phyloP scores from a whole-genome alignment of 2,113 vertebrate species.

The Erythrocercus mccallii region DNA sequence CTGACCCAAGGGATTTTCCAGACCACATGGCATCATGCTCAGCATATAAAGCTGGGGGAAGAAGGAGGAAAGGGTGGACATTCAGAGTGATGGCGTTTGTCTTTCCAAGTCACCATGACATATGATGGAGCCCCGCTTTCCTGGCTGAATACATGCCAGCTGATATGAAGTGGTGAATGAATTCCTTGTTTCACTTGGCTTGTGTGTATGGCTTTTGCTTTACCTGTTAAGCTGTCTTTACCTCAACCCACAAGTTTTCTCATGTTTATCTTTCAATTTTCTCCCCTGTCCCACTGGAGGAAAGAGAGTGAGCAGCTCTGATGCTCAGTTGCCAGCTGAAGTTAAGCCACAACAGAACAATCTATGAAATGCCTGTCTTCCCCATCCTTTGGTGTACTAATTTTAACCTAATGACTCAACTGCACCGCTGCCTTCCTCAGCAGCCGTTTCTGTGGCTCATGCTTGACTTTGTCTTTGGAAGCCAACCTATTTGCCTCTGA shows the following conservation, averaged over 20 bases:
- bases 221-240: not conserved
- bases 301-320: not conserved
- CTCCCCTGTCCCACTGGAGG: not conserved
- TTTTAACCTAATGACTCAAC: constrained; percentile 1
- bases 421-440: not conserved
- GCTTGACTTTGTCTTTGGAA: not conserved
- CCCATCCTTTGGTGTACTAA: not conserved
- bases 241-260: not conserved
- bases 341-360: not conserved
- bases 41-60: not conserved
- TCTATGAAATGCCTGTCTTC: not conserved
- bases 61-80: not conserved
- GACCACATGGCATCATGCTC: rapidly evolving
- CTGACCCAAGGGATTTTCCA: not conserved
- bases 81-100: not conserved
- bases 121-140: not conserved
- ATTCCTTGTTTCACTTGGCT: not conserved
- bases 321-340: not conserved
- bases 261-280: not conserved
- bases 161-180: not conserved
- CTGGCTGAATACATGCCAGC: not conserved
- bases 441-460: not conserved
- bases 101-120: rapidly evolving
- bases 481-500: not conserved
- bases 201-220: not conserved